A percentile compares a stretch with the other conserved stretches of the same genome.
These are phyloP conservation scores for Troilus luridus DNA, from an alignment of 2,888 invertebrate species.

Conservation along the genomic window DNA sequence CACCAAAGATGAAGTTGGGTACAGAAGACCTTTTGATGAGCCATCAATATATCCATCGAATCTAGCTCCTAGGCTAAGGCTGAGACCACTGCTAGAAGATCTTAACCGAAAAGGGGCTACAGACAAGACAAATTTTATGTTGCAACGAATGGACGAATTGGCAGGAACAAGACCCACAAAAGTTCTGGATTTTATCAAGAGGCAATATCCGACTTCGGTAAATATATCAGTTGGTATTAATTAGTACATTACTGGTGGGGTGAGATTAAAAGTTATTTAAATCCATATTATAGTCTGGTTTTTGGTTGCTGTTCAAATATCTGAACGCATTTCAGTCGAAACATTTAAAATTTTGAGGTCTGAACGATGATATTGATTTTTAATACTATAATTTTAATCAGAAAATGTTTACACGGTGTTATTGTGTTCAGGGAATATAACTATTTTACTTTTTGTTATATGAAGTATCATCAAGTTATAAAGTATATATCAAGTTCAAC, in stretches of 20 bases:
- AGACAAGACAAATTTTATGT: conserved; percentile 37
- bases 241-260: background rate
- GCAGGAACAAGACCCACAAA: conserved; percentile 5
- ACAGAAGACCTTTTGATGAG: background rate
- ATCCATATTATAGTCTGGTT: background rate
- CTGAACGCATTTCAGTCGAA: background rate
- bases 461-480: background rate
- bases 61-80: background rate
- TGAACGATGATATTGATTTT: background rate
- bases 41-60: background rate
- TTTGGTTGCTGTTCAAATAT: background rate
- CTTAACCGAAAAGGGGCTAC: background rate
- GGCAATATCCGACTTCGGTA: conserved; percentile 18
- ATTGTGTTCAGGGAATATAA: no score
- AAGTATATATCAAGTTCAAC: background rate
- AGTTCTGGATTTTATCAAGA: conserved; percentile 20
- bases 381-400: background rate
- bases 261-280: background rate
- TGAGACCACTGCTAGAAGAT: conserved; percentile 14
- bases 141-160: conserved; percentile 26
- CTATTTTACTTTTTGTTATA: background rate
- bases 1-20: background rate
- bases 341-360: no score
- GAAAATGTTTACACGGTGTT: background rate
- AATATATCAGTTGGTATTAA: background rate